Evolutionary conservation across 23 tunicate genomes (phyloP).

Genomic region (Trididemnum nubilum): DNA sequence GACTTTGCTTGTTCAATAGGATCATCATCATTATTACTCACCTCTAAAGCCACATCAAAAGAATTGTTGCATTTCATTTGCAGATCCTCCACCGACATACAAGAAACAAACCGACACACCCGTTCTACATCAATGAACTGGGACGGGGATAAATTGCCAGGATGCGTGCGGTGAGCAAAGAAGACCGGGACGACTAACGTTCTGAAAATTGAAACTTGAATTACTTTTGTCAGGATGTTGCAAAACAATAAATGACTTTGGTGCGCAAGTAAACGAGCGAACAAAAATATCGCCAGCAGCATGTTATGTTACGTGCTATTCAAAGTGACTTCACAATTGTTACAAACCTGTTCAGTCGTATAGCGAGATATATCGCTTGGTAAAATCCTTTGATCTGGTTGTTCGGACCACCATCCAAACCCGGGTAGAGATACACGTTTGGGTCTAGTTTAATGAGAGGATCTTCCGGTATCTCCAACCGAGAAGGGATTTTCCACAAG

Average conservation of each 20-base stretch:
- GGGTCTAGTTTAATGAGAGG: background rate
- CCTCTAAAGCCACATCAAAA: background rate
- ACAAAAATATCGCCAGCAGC: too few species aligned
- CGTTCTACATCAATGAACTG: background rate
- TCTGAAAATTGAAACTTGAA: background rate
- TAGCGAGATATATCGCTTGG: background rate
- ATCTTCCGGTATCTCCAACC: background rate
- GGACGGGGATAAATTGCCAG: background rate
- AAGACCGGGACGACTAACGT: background rate
- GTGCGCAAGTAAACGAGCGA: too few species aligned
- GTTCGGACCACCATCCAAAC: background rate
- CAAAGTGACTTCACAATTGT: too few species aligned
- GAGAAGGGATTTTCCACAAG: background rate
- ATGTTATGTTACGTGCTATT: too few species aligned
- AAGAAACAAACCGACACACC: conserved; percentile 7
- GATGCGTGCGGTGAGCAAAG: background rate
- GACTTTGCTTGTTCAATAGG: too few species aligned
- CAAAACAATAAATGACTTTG: too few species aligned
- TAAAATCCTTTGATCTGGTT: background rate
- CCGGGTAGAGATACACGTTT: background rate
- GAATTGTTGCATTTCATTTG: background rate
- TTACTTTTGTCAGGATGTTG: too few species aligned
- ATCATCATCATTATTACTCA: background rate
- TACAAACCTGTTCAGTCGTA: background rate
- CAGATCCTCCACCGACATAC: background rate